Evolutionary conservation across 2,888 invertebrate genomes (phyloP).

Genomic region (Onthophagus sagittarius): DNA sequence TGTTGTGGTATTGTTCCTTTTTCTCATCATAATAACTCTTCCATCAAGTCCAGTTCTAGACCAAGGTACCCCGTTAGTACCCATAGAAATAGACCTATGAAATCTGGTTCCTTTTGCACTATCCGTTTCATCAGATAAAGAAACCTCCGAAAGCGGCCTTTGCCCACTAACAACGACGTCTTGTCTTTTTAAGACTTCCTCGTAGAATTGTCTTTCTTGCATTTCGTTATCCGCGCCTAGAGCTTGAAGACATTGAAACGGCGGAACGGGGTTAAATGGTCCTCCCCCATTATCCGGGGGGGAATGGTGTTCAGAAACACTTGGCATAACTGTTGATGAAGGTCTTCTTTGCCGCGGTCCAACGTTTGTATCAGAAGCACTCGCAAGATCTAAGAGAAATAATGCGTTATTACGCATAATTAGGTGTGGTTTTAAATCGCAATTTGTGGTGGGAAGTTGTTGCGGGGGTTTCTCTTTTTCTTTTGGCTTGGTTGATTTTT

Average conservation of each 20-base stretch:
- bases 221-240: slow-evolving; percentile 44
- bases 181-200: slow-evolving; percentile 50
- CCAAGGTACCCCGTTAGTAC: slow-evolving; percentile 61
- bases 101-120: slow-evolving; percentile 59
- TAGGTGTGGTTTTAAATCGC: slow-evolving; percentile 53
- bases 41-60: slow-evolving; percentile 57
- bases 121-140: slow-evolving; percentile 54
- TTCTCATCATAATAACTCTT: slow-evolving; percentile 58
- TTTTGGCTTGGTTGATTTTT: neutral
- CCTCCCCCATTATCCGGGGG: slow-evolving; percentile 52
- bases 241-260: slow-evolving; percentile 59
- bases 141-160: slow-evolving; percentile 55
- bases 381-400: slow-evolving; percentile 86
- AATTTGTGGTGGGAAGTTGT: slow-evolving; percentile 28
- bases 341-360: slow-evolving; percentile 38
- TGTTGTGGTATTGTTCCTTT: slow-evolving; percentile 68
- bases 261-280: slow-evolving; percentile 54
- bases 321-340: slow-evolving; percentile 48
- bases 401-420: slow-evolving; percentile 91
- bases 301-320: slow-evolving; percentile 56
- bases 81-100: slow-evolving; percentile 86
- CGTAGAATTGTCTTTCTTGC: slow-evolving; percentile 45
- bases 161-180: slow-evolving; percentile 43
- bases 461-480: slow-evolving; percentile 30
- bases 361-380: slow-evolving; percentile 58